phyloP scores from a whole-genome alignment of 1,140 invertebrate genomes.

The Mycetomoellerius zeteki region DNA sequence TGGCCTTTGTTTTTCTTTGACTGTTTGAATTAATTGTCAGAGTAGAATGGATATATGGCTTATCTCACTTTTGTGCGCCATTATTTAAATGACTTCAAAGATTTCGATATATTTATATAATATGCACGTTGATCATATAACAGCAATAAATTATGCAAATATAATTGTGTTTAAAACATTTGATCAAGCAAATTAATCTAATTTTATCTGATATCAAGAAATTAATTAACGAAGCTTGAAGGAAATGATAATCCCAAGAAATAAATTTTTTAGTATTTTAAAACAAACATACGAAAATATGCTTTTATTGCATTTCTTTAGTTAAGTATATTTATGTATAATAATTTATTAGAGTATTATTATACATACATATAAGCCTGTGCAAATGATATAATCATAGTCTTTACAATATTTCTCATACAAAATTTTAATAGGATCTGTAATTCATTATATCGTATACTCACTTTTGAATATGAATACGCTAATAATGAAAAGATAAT shows the following conservation, averaged over 20 bases:
- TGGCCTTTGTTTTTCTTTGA: not conserved
- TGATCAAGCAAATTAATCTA: slow-evolving; percentile 11
- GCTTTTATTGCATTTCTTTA: not conserved
- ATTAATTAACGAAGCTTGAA: slow-evolving; percentile 1
- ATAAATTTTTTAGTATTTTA: slow-evolving; percentile 2
- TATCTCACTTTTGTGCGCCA: not conserved
- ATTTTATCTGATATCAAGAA: slow-evolving; percentile 4
- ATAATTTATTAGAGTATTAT: not conserved
- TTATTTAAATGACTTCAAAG: slow-evolving; percentile 18
- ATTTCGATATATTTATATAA: slow-evolving; percentile 22
- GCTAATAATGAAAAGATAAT: slow-evolving; percentile 10
- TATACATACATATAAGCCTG: slow-evolving; percentile 3
- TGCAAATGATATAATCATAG: not conserved
- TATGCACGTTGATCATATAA: not conserved
- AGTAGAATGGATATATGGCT: not conserved
- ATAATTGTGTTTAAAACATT: not conserved
- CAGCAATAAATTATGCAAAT: slow-evolving; percentile 19
- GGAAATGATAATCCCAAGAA: not conserved
- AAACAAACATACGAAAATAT: not conserved
- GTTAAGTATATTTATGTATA: not conserved
- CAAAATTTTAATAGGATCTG: slow-evolving; percentile 11
- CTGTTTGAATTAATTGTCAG: slow-evolving; percentile 32
- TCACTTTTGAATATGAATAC: slow-evolving; percentile 4
- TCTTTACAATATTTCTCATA: not conserved
- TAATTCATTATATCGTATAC: slow-evolving; percentile 6